Percentiles rank a stretch among this genome's conserved stretches.
Conservation (phyloP, 1,140 invertebrate species). For the Sycobia sp. region DNA sequence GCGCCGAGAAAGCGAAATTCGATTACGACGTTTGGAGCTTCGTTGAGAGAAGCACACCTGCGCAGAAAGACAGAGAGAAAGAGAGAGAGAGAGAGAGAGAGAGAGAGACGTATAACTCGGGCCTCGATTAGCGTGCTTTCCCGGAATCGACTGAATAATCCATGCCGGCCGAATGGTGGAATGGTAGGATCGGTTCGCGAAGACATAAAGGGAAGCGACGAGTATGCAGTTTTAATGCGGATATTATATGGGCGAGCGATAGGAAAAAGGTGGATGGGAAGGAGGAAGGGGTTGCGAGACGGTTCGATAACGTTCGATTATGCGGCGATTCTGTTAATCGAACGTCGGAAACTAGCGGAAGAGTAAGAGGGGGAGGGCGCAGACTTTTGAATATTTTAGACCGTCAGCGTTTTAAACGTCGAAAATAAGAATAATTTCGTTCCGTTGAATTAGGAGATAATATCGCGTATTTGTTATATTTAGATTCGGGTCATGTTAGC, state of each 20-base stretch:
- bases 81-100: too few species aligned
- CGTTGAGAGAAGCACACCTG: too few species aligned
- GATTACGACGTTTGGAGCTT: too few species aligned
- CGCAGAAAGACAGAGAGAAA: too few species aligned
- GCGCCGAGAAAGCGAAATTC: conserved; percentile 7
- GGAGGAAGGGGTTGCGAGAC: background rate
- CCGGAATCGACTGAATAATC: conserved; percentile 15
- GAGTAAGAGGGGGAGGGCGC: too few species aligned
- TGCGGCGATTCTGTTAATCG: conserved; percentile 13
- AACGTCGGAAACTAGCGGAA: too few species aligned
- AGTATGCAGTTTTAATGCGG: conserved; percentile 10
- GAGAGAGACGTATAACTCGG: background rate
- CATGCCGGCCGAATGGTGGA: conserved; percentile 11
- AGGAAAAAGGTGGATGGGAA: too few species aligned
- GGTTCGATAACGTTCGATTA: conserved; percentile 6
- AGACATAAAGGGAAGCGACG: conserved; percentile 3
- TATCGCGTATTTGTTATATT: background rate
- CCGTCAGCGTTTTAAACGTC: too few species aligned
- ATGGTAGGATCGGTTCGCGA: background rate
- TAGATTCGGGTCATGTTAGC: too few species aligned
- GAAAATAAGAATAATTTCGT: background rate
- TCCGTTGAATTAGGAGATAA: too few species aligned
- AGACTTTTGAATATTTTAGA: too few species aligned
- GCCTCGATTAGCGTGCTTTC: conserved; percentile 4
- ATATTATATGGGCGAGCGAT: too few species aligned